A percentile compares a stretch with the other conserved stretches of the same genome.
phyloP scores from a whole-genome alignment of 2,113 vertebrate species.

The Pelecanus crispus region DNA sequence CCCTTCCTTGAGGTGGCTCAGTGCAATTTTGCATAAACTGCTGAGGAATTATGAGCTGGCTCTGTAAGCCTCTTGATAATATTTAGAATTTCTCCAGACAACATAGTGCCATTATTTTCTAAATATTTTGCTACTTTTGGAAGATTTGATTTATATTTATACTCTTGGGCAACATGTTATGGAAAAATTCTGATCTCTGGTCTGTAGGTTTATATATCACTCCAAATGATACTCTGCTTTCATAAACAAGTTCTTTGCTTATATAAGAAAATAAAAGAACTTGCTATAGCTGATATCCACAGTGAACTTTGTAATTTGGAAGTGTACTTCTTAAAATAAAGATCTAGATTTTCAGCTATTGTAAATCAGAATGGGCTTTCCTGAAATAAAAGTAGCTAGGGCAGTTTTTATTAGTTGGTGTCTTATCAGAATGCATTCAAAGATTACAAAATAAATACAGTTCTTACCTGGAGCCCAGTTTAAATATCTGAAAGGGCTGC shows the following conservation, averaged over 20 bases:
- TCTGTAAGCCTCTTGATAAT: not conserved
- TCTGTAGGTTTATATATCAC: not conserved
- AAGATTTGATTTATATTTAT: not conserved
- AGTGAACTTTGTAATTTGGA: not conserved
- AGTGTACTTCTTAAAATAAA: not conserved
- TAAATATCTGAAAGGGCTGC: slow-evolving; percentile 87
- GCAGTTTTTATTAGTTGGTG: not conserved
- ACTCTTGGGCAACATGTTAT: not conserved
- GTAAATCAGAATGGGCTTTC: not conserved
- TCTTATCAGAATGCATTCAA: not conserved
- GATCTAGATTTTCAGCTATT: not conserved
- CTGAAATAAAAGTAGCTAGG: not conserved
- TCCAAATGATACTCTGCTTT: not conserved
- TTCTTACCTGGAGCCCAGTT: slow-evolving; percentile 90
- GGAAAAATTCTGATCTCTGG: not conserved
- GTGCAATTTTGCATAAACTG: not conserved
- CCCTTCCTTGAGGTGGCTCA: not conserved
- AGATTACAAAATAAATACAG: not conserved
- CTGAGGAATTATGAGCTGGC: not conserved
- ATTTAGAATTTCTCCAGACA: not conserved
- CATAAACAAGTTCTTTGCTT: not conserved
- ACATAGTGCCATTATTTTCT: not conserved
- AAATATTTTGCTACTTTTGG: not conserved
- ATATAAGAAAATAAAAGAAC: not conserved
- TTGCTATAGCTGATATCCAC: not conserved